Evolutionary conservation across 2,113 vertebrate species (phyloP), one percentile per base, ranked within the genome.

Genomic region (Laticauda laticaudata): DNA sequence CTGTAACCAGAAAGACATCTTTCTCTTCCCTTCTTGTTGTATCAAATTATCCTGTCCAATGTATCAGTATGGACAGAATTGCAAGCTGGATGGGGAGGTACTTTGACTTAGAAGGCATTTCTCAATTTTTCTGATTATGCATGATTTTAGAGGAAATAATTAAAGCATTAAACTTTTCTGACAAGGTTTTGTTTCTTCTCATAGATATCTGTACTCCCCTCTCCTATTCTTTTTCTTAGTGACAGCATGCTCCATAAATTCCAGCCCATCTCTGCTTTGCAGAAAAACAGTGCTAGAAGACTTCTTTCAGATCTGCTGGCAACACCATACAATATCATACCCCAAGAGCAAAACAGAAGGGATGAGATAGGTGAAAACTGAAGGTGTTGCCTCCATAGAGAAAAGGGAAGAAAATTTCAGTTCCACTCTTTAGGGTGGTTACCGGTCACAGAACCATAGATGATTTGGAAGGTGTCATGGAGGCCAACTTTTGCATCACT

Each of bases 251-350:
- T 93, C 92, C 94, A 92, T 96, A 86, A 95, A 57, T 93, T 96
- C 97, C 97, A 97, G 96, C 95, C 95, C 93, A 92, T 97, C 96
- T 97, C 93, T 91, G 96, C 89, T 94, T 94, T 97, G 96, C 92
- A 92, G 43, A 96, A 86, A 95, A 97, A 97, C 97, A 97, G 96
- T 97, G 97, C 97, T 97, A 96, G 97, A 96, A 97, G 96, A 96
- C 96, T 97, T 97, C 97, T 97, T 97, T 97, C 97, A 97, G 96
- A 95, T 94, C 96, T 96, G 96, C 96, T 96, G 97, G 96, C 97
- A 96, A 97, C 94, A 95, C 97, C 96, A 96, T 95, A 95, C 96
- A 96, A 97, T 98, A 97, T 97, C 97, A 96, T 87, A 86, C 94
- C 61, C 43, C 95, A 95, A 96, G 94, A 94, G 97, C 96, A 95